These are phyloP conservation scores for Argya squamiceps DNA, from an alignment of 2,797 vertebrate species.

Conservation along the genomic window DNA sequence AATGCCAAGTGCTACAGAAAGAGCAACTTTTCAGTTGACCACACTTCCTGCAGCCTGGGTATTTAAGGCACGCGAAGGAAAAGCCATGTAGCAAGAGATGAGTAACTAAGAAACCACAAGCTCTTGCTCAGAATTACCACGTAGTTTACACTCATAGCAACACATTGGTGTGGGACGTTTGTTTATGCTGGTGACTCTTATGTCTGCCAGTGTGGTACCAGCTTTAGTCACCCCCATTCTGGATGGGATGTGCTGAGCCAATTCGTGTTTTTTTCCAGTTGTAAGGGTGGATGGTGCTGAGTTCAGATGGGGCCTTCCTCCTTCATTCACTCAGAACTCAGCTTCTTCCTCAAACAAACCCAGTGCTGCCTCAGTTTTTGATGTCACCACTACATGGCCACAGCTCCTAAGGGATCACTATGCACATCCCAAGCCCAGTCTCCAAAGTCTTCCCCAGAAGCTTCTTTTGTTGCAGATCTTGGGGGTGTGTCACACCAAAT, in stretches of 20 bases:
- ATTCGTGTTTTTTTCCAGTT: neutral
- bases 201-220: neutral
- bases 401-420: neutral
- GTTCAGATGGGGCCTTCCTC: neutral
- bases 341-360: neutral
- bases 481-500: neutral
- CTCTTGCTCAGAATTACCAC: neutral
- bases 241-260: neutral
- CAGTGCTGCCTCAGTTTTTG: neutral
- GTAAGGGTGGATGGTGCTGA: neutral
- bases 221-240: neutral
- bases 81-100: neutral
- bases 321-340: neutral
- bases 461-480: accelerated
- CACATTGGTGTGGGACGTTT: neutral
- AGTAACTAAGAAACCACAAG: conserved; percentile 35
- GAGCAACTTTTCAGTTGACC: conserved; percentile 31
- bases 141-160: neutral
- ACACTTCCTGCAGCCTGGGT: conserved; percentile 41
- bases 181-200: neutral
- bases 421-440: neutral
- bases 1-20: neutral
- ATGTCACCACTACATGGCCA: neutral
- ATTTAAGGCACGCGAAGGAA: conserved; percentile 1
- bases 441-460: neutral